These are phyloP conservation scores for Stichopus chloronotus DNA, from an alignment of 35 echinoderm and acorn worm genomes.

Conservation along the genomic window DNA sequence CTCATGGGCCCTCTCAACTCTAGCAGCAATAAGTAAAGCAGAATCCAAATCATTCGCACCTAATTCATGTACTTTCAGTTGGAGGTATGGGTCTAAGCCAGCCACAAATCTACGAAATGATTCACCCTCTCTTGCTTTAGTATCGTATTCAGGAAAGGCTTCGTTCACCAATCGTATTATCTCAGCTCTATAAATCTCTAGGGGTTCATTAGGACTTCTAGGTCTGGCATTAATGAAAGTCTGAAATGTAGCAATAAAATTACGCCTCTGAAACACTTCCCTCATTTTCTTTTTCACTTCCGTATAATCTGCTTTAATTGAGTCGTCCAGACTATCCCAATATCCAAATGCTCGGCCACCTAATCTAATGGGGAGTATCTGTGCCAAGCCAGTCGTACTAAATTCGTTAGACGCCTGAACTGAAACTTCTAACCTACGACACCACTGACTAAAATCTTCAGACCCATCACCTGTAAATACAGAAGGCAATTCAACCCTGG, in stretches of 20 bases:
- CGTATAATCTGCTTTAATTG: background rate
- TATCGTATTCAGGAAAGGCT: constrained; percentile 46
- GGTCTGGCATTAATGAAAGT: constrained; percentile 21
- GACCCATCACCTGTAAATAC: too few species aligned
- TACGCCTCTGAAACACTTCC: background rate
- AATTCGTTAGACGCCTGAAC: too few species aligned
- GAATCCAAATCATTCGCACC: background rate
- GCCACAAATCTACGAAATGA: constrained; percentile 55
- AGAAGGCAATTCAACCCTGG: too few species aligned
- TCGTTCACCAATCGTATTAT: constrained; percentile 1
- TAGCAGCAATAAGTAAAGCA: background rate
- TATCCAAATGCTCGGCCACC: constrained; percentile 34
- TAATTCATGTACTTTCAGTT: constrained; percentile 36
- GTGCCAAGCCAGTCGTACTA: too few species aligned
- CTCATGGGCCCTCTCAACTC: background rate
- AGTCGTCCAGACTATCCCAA: constrained; percentile 41
- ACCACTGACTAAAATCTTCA: too few species aligned
- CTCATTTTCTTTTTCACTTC: background rate
- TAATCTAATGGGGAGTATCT: too few species aligned
- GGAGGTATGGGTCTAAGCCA: constrained; percentile 20
- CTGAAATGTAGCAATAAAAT: constrained; percentile 48
- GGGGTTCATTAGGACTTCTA: constrained; percentile 36
- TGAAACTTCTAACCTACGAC: too few species aligned
- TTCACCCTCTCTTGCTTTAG: constrained; percentile 36
- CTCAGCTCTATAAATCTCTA: constrained; percentile 51